These are phyloP conservation scores for Cygnus atratus DNA, from an alignment of 2,113 vertebrate species.

Conservation along the genomic window DNA sequence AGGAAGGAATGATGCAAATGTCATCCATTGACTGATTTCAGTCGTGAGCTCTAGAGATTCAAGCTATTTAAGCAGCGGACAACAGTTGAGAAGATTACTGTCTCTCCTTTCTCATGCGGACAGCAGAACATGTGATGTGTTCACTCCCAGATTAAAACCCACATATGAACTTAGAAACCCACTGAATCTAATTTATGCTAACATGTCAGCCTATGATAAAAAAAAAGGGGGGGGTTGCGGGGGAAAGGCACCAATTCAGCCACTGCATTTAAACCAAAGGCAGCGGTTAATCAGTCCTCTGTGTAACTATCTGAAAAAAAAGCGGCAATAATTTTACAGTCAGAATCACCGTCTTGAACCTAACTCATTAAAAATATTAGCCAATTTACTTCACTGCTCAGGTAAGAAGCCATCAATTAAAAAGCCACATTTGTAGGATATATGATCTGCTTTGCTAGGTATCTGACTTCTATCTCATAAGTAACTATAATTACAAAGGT, in stretches of 20 bases:
- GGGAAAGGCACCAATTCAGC: neutral
- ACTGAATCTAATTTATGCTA: neutral
- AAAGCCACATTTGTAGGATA: neutral
- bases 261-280: neutral
- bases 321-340: neutral
- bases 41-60: neutral
- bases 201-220: neutral
- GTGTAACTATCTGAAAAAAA: neutral
- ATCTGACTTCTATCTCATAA: neutral
- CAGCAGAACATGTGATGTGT: neutral
- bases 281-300: neutral
- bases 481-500: neutral
- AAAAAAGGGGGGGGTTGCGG: rapidly evolving
- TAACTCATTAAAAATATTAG: neutral
- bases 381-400: neutral
- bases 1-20: neutral
- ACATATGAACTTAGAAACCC: neutral
- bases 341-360: neutral
- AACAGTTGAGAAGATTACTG: neutral
- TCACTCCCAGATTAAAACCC: neutral
- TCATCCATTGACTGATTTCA: neutral
- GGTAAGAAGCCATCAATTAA: neutral
- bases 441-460: neutral
- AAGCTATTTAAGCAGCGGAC: neutral
- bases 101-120: neutral